These are phyloP conservation scores for Andrena fulva DNA, from an alignment of 2,888 invertebrate genomes.

Conservation along the genomic window DNA sequence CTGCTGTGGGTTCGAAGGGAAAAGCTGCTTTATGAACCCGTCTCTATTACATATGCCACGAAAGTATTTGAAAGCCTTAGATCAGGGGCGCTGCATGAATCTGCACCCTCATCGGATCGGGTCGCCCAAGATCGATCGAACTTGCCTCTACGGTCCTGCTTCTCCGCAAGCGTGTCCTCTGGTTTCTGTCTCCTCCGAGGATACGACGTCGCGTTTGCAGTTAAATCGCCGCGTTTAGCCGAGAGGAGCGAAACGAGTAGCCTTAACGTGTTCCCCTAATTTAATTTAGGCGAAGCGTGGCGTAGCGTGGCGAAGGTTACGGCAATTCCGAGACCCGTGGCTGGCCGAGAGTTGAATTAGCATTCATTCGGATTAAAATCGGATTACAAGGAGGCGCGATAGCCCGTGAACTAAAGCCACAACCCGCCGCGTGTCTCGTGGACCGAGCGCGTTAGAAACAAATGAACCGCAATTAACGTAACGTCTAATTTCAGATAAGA, in stretches of 20 bases:
- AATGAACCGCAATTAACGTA: constrained; percentile 50
- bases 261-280: constrained; percentile 33
- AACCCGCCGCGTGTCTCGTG: background rate
- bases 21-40: constrained; percentile 26
- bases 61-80: background rate
- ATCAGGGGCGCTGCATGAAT: background rate
- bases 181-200: background rate
- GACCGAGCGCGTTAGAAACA: constrained; percentile 16
- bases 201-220: constrained; percentile 1
- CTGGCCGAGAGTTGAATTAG: constrained; percentile 46
- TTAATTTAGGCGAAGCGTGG: constrained; percentile 31
- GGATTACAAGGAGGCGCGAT: constrained; percentile 39
- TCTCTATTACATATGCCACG: constrained; percentile 12
- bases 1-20: background rate
- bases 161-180: background rate
- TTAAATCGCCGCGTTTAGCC: constrained; percentile 26
- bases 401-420: constrained; percentile 20
- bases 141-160: background rate
- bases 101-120: background rate
- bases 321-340: constrained; percentile 27
- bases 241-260: background rate
- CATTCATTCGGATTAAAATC: constrained; percentile 53
- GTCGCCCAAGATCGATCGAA: background rate
- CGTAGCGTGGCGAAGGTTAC: constrained; percentile 16
- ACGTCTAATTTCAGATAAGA: constrained; percentile 25